Conservation (phyloP, 2,888 invertebrate species). For the Patella caerulea region DNA sequence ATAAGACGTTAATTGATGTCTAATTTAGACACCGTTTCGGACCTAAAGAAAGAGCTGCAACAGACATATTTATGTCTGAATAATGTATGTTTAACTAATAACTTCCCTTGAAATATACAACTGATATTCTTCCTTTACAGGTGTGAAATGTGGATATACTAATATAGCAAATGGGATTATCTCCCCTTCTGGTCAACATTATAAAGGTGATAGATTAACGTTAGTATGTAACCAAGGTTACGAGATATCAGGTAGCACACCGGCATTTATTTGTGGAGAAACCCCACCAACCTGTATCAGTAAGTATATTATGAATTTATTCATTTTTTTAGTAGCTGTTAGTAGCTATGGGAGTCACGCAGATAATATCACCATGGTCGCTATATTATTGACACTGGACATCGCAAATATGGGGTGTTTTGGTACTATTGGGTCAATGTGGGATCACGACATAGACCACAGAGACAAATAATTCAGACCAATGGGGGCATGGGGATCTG, state of each 20-base stretch:
- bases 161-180: slow-evolving; percentile 21
- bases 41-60: no score
- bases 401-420: neutral
- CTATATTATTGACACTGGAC: neutral
- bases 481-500: no score
- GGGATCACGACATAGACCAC: no score
- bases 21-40: no score
- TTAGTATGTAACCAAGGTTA: slow-evolving; percentile 53
- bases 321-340: neutral
- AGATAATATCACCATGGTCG: neutral
- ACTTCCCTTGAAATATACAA: no score
- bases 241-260: slow-evolving; percentile 29
- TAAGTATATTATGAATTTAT: slow-evolving; percentile 39
- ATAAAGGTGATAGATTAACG: slow-evolving; percentile 37
- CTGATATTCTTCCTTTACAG: neutral
- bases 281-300: slow-evolving; percentile 46
- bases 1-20: no score
- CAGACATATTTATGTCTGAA: no score
- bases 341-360: neutral
- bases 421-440: no score
- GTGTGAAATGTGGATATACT: slow-evolving; percentile 23
- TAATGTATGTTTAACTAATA: no score
- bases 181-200: slow-evolving; percentile 3
- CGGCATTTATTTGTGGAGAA: slow-evolving; percentile 46
- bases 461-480: no score